These are phyloP conservation scores for Drosophila lowei DNA, from an alignment of 1,140 invertebrate genomes.

Conservation along the genomic window DNA sequence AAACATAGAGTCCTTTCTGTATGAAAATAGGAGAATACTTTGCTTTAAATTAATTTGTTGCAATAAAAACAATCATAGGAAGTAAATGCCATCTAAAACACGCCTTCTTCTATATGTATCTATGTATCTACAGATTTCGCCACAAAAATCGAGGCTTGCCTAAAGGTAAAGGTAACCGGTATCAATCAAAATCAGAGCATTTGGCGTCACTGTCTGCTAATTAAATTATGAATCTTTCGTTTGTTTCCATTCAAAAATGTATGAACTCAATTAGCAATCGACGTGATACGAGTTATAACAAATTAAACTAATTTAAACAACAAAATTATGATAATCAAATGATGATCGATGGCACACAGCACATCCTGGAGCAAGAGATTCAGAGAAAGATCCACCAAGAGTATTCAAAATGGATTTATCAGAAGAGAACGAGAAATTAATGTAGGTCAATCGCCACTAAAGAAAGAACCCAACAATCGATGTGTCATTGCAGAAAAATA, in stretches of 20 bases:
- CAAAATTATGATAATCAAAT: slow-evolving; percentile 16
- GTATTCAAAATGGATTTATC: no score
- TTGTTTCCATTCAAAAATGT: slow-evolving; percentile 6
- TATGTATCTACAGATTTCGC: slow-evolving; percentile 8
- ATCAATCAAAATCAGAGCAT: slow-evolving; percentile 4
- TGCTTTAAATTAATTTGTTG: no score
- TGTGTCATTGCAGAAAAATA: slow-evolving; percentile 50
- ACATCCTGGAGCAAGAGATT: slow-evolving; percentile 16
- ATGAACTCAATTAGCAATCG: slow-evolving; percentile 45
- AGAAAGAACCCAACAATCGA: slow-evolving; percentile 28
- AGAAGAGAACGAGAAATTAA: slow-evolving; percentile 13
- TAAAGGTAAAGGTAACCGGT: slow-evolving; percentile 18
- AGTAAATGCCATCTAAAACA: background rate
- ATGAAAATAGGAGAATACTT: no score
- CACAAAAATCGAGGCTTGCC: slow-evolving; percentile 14
- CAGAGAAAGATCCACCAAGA: background rate
- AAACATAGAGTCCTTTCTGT: no score
- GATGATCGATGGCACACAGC: background rate
- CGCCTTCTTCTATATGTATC: background rate
- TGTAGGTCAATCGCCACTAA: slow-evolving; percentile 56
- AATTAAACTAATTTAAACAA: slow-evolving; percentile 23
- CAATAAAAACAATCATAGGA: background rate
- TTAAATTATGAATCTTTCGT: slow-evolving; percentile 42
- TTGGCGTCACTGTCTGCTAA: slow-evolving; percentile 40
- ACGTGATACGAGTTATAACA: slow-evolving; percentile 4